These are phyloP conservation scores for Sinotaia quadrata DNA, from an alignment of 2,888 invertebrate species.

Conservation along the genomic window DNA sequence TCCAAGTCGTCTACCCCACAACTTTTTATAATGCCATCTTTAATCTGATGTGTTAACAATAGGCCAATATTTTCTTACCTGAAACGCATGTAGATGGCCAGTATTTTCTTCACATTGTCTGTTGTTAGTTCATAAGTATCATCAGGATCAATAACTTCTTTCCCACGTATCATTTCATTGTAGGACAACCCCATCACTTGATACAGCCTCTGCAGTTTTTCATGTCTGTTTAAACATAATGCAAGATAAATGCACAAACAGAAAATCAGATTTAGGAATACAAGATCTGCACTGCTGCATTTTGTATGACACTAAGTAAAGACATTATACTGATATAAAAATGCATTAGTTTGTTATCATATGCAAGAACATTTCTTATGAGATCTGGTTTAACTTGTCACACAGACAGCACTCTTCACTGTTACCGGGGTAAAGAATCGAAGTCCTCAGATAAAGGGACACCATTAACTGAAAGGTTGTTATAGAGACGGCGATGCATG, in stretches of 20 bases:
- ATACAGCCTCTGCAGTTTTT: constrained; percentile 52
- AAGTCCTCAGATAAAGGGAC: constrained; percentile 62
- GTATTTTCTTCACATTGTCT: constrained; percentile 69
- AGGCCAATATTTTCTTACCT: constrained; percentile 44
- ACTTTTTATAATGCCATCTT: no score
- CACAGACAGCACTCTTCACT: no score
- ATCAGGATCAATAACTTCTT: constrained; percentile 56
- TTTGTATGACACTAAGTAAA: no score
- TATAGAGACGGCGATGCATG: constrained; percentile 52
- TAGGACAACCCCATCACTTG: constrained; percentile 41
- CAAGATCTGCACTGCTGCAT: no score
- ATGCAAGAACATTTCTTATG: no score
- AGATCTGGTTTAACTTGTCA: neutral
- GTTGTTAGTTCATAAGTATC: constrained; percentile 67
- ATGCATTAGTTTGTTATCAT: no score
- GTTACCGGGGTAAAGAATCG: constrained; percentile 59
- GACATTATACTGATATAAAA: no score
- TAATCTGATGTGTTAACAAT: no score
- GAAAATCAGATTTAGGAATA: neutral
- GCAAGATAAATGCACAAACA: neutral
- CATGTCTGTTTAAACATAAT: constrained; percentile 31
- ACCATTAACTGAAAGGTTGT: constrained; percentile 53
- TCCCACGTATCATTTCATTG: neutral
- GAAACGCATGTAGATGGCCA: constrained; percentile 69
- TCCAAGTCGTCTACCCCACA: no score